Conservation (phyloP, 2,113 vertebrate genomes). For the Cryptotis parvus region DNA sequence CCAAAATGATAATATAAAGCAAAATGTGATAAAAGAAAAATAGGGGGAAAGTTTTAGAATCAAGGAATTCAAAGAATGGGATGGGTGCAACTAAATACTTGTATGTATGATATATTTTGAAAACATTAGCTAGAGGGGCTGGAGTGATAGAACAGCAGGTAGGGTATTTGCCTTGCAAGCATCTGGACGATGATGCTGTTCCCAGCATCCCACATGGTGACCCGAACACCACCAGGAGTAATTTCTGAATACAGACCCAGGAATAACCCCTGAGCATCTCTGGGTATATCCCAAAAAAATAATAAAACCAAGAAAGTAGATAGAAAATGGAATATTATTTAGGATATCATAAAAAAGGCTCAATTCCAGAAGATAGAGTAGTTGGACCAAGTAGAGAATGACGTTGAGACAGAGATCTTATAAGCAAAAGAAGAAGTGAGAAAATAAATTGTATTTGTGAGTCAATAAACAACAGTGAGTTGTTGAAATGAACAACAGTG, state of each 20-base stretch:
- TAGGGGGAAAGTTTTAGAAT: neutral
- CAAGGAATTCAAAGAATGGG: neutral
- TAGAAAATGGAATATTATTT: no score
- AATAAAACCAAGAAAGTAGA: no score
- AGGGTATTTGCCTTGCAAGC: no score
- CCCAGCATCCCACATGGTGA: no score
- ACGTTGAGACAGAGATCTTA: neutral
- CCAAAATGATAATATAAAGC: conserved; percentile 30
- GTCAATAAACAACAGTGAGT: neutral
- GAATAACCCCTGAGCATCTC: no score
- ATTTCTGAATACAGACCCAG: no score
- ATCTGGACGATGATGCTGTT: no score
- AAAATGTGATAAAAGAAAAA: conserved; percentile 7
- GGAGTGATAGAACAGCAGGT: no score
- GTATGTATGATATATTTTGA: neutral
- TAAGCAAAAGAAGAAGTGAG: neutral
- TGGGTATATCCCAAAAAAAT: no score
- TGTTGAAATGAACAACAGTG: conserved; percentile 7
- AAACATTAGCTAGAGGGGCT: neutral
- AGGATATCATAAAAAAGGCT: neutral
- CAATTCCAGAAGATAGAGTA: neutral
- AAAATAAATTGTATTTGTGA: neutral
- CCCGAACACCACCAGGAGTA: no score
- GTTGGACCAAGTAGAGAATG: neutral
- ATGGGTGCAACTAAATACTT: conserved; percentile 9